A percentile compares a stretch with the other conserved stretches of the same genome.
These are phyloP conservation scores for Plemyria rubiginata DNA, from an alignment of 2,888 invertebrate species.

Conservation along the genomic window DNA sequence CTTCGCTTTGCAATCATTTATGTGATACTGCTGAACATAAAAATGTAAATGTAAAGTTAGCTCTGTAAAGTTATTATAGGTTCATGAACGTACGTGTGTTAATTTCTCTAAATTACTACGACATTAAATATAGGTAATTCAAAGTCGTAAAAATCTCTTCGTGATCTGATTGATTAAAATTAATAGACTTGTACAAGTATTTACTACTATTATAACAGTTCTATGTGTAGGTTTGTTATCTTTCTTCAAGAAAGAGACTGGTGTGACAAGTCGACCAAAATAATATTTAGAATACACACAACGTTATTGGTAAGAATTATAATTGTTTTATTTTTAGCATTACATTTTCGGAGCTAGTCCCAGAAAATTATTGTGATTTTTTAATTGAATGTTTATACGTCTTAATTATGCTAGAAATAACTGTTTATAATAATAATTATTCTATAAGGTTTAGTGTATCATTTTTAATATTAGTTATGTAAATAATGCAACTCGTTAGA, in stretches of 20 bases:
- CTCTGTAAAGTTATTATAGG: not conserved
- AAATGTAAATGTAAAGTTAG: constrained; percentile 15
- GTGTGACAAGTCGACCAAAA: no score
- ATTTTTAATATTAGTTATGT: not conserved
- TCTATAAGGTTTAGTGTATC: no score
- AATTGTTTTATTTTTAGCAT: not conserved
- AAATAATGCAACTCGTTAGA: not conserved
- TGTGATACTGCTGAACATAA: constrained; percentile 41
- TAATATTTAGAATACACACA: no score
- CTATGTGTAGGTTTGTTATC: no score
- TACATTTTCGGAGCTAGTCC: constrained; percentile 21
- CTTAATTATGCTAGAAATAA: not conserved
- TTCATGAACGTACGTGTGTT: not conserved
- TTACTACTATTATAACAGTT: no score
- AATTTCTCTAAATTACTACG: no score
- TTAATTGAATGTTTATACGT: not conserved
- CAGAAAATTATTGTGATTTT: constrained; percentile 27
- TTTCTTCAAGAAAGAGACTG: no score
- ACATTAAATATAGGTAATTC: no score
- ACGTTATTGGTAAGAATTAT: not conserved
- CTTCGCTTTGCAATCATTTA: constrained; percentile 45
- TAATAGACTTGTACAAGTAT: not conserved
- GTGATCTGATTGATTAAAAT: not conserved
- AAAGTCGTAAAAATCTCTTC: not conserved
- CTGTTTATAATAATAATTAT: not conserved